Percentiles rank a stretch among this genome's conserved stretches.
phyloP scores from a whole-genome alignment of 2,113 vertebrate species.

The Sialia sialis region DNA sequence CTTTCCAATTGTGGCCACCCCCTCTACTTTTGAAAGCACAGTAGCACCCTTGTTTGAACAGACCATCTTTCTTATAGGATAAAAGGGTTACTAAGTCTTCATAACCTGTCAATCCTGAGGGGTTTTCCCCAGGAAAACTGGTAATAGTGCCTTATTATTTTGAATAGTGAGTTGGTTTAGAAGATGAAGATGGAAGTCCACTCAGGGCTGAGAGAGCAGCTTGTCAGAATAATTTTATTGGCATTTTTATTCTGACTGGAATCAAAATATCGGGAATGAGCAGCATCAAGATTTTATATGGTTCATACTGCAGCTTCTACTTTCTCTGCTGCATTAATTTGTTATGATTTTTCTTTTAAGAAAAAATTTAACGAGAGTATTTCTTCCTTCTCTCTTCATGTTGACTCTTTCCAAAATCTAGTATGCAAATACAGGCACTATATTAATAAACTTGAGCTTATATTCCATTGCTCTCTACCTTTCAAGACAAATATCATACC shows the following conservation, averaged over 20 bases:
- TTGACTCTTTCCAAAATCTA: neutral
- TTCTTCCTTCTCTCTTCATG: neutral
- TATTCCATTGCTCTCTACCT: neutral
- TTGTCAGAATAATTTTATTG: slow-evolving; percentile 47
- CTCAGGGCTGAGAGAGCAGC: slow-evolving; percentile 26
- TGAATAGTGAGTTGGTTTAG: slow-evolving; percentile 57
- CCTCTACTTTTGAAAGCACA: slow-evolving; percentile 3
- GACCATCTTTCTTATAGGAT: slow-evolving; percentile 47
- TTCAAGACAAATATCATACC: neutral
- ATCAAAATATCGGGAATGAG: slow-evolving; percentile 31
- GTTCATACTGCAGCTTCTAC: neutral
- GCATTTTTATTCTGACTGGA: slow-evolving; percentile 43
- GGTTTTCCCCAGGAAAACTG: slow-evolving; percentile 40
- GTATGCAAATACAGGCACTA: neutral
- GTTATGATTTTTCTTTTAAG: neutral
- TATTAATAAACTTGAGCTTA: neutral
- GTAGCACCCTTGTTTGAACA: slow-evolving; percentile 61
- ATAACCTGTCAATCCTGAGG: slow-evolving; percentile 34
- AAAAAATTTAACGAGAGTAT: neutral
- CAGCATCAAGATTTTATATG: neutral
- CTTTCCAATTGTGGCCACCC: neutral
- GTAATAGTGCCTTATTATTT: slow-evolving; percentile 59
- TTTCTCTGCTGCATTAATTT: neutral
- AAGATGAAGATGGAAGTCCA: slow-evolving; percentile 55
- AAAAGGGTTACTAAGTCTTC: slow-evolving; percentile 50